Base-by-base conservation (phyloP, 2,888 invertebrate species). In the Lithosia quadra region DNA sequence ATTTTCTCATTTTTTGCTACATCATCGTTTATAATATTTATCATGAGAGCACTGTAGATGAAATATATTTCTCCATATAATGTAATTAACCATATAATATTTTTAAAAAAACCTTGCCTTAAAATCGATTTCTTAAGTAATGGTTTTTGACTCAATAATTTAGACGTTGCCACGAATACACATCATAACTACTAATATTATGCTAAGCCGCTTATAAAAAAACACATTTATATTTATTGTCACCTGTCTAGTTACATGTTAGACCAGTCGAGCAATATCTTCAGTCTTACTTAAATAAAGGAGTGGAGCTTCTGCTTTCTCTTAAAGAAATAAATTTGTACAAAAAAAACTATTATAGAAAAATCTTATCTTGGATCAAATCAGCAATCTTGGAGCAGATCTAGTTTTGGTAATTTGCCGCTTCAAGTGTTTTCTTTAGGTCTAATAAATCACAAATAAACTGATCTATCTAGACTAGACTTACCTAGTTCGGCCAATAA, bases 191-290 rank as follows among this genome's bases (percentile, higher is more conserved):
- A 49, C 8, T 49, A 49, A n/a, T 49, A 49, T 49, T 49, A 49
- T 49, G 49, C n/a, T 49, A 49, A 49, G 49, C 49, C 9, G 49
- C 49, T 49, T 49, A 49, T n/a, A 49, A 49, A 43, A 49, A 34
- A 49, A 8, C 49, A n/a, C 49, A 49, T 49, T 49, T n/a, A 49
- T 18, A 49, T 49, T 49, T 49, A 7, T 43, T 43, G 43, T 43
- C 43, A n/a, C 18, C n/a, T 49, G n/a, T n/a, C n/a, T 49, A 9
- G 49, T 49, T 49, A n/a, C 9, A 49, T 49, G 49, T 49, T 49
- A 49, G n/a, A 49, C 8, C 8, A n/a, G 49, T 49, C n/a, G n/a
- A 49, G n/a, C 9, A 49, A 49, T 49, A 49, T 49, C 49, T 49
- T 49, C 8, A 49, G n/a, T 49, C 18, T 1, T n/a, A n/a, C n/a